phyloP scores from a whole-genome alignment of 2,113 vertebrate species.

The Brachyhypopomus gauderio region DNA sequence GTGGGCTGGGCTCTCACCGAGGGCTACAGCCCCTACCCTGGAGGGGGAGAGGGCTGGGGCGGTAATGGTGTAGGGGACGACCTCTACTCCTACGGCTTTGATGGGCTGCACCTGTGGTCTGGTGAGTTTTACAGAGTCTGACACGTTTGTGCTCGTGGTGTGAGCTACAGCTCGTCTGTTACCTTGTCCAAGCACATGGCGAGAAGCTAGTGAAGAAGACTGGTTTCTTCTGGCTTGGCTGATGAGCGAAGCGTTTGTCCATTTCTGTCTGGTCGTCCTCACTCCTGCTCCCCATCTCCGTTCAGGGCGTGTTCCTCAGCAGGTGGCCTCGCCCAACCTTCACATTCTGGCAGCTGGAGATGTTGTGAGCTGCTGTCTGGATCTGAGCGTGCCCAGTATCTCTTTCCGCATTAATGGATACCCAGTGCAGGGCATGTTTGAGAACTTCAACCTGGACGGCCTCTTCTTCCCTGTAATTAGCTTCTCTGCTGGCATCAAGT shows the following conservation, averaged over 20 bases:
- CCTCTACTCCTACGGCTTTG: conserved; percentile 89
- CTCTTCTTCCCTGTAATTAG: conserved; percentile 90
- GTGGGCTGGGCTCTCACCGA: conserved; percentile 91
- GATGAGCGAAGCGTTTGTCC: background rate
- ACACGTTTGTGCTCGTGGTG: too few relatives aligned
- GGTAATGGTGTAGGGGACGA: conserved; percentile 90
- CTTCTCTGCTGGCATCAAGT: conserved; percentile 90
- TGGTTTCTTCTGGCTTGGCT: background rate
- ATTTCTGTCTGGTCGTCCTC: background rate
- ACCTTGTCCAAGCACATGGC: too few relatives aligned
- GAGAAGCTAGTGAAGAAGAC: too few relatives aligned
- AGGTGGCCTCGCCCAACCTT: conserved; percentile 79
- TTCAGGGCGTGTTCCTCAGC: conserved; percentile 83
- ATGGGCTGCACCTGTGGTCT: conserved; percentile 89
- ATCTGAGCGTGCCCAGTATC: conserved; percentile 88
- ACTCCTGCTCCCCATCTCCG: background rate
- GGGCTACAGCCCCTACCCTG: conserved; percentile 91
- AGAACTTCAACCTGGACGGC: conserved; percentile 89
- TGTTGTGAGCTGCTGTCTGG: conserved; percentile 90
- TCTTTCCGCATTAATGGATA: conserved; percentile 92
- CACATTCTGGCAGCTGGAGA: conserved; percentile 83
- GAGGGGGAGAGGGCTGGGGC: conserved; percentile 91
- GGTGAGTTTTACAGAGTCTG: conserved; percentile 66
- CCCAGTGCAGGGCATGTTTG: conserved; percentile 92
- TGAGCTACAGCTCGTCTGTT: too few relatives aligned